Evolutionary conservation across 2,797 vertebrate species (phyloP).

Genomic region (Clarias laeviceps): DNA sequence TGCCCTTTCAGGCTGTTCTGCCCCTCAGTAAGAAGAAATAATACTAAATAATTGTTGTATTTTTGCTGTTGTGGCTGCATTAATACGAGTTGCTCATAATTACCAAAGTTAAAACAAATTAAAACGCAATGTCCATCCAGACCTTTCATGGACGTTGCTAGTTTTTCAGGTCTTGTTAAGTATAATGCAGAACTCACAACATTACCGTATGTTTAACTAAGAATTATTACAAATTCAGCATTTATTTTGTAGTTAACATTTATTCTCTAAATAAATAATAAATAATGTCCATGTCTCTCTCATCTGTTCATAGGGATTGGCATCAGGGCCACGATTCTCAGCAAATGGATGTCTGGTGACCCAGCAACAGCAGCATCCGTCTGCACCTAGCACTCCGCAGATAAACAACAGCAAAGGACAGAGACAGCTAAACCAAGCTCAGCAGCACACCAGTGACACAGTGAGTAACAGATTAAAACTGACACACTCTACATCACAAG

Average conservation of each 20-base stretch:
- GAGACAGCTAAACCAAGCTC: slow-evolving; percentile 82
- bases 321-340: slow-evolving; percentile 78
- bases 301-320: slow-evolving; percentile 58
- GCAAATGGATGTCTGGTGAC: slow-evolving; percentile 80
- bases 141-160: too few relatives aligned
- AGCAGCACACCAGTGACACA: slow-evolving; percentile 79
- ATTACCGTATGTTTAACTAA: background rate
- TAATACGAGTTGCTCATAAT: too few relatives aligned
- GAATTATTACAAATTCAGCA: background rate
- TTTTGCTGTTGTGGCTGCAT: too few relatives aligned
- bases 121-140: too few relatives aligned
- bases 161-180: too few relatives aligned
- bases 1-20: too few relatives aligned
- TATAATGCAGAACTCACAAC: background rate
- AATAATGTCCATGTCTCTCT: background rate
- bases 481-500: background rate
- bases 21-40: too few relatives aligned
- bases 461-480: slow-evolving; percentile 68
- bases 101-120: too few relatives aligned
- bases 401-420: slow-evolving; percentile 83
- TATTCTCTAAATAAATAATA: background rate
- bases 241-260: background rate
- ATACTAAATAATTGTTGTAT: too few relatives aligned
- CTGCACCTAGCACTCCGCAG: slow-evolving; percentile 72
- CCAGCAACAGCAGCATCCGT: slow-evolving; percentile 78